Percentiles rank a stretch among this genome's conserved stretches.
Conservation (phyloP, 2,888 invertebrate genomes). For the Andrena minutula region DNA sequence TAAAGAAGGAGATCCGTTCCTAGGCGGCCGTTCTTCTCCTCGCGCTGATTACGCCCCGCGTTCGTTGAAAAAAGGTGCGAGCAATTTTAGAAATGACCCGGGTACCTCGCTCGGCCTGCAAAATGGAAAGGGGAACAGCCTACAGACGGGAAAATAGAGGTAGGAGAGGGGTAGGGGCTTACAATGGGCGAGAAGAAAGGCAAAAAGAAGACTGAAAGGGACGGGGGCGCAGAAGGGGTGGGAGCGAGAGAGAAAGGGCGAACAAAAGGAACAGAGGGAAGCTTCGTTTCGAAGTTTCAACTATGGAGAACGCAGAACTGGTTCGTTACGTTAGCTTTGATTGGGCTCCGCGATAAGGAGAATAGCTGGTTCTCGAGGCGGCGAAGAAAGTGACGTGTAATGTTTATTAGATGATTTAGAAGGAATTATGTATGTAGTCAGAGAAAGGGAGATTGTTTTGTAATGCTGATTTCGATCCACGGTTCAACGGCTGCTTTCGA, state of each 20-base stretch:
- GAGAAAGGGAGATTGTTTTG: neutral
- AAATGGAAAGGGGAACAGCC: constrained; percentile 7
- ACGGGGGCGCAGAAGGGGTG: neutral
- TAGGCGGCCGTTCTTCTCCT: neutral
- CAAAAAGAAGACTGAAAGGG: neutral
- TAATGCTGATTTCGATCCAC: too few species aligned
- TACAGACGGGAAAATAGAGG: neutral
- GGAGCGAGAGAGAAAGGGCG: neutral
- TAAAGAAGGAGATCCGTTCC: neutral
- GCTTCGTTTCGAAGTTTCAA: neutral
- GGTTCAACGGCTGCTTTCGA: neutral
- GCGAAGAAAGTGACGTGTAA: neutral
- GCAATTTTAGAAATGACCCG: constrained; percentile 36
- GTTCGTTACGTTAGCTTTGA: constrained; percentile 40
- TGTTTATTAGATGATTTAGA: neutral
- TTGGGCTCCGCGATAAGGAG: constrained; percentile 10
- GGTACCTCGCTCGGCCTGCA: neutral
- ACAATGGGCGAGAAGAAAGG: constrained; percentile 17
- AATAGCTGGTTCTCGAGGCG: constrained; percentile 12
- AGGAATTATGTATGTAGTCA: neutral
- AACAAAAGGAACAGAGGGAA: neutral
- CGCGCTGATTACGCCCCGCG: constrained; percentile 40
- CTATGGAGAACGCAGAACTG: neutral
- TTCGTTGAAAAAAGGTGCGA: constrained; percentile 27
- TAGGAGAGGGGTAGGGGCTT: neutral